Evolutionary conservation across 2,113 vertebrate genomes (phyloP).

Genomic region (Isichthys henryi): DNA sequence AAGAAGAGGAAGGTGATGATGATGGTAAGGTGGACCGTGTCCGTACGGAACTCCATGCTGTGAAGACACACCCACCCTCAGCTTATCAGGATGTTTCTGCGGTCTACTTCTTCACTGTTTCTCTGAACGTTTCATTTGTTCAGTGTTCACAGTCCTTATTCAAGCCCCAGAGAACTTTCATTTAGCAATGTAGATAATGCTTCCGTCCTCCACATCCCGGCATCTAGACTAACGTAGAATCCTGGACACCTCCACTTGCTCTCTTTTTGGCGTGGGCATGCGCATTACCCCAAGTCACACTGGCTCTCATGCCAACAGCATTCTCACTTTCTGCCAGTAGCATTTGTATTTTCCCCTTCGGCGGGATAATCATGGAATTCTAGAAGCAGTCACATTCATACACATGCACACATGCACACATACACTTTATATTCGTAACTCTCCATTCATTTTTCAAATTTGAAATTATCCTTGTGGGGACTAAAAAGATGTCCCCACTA

Average conservation of each 20-base stretch:
- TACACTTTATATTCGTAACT: not conserved
- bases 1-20: not conserved
- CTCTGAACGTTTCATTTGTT: not conserved
- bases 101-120: not conserved
- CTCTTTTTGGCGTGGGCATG: not conserved
- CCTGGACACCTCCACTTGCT: not conserved
- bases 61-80: not conserved
- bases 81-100: not conserved
- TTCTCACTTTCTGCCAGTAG: not conserved
- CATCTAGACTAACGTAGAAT: conserved; percentile 41
- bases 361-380: not conserved
- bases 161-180: not conserved
- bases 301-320: not conserved
- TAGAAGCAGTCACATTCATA: not conserved
- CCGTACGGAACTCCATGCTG: not conserved
- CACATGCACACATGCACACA: not conserved
- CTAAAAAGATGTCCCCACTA: not conserved
- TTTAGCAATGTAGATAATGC: conserved; percentile 19
- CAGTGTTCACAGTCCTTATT: conserved; percentile 22
- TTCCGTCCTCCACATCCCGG: conserved; percentile 49
- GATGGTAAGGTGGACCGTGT: not conserved
- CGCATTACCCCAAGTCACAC: not conserved
- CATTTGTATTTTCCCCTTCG: not conserved
- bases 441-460: not conserved
- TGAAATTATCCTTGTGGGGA: not conserved